Base-by-base conservation (phyloP, 2,797 vertebrate species). In the Ataeniobius toweri region DNA sequence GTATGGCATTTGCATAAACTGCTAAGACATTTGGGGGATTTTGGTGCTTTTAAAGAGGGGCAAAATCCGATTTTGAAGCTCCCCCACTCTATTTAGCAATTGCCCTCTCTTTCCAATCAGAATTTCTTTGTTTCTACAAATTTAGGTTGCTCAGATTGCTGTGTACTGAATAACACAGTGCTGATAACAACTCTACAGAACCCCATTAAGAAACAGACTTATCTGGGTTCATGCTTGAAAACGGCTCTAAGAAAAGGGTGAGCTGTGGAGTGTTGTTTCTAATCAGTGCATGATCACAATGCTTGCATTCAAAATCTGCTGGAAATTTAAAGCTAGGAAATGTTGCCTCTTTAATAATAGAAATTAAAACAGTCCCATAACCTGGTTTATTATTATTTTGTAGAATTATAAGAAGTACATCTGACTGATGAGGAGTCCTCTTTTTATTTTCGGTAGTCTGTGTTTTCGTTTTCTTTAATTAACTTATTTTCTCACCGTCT, bases 401-500 rank as follows among this genome's bases (percentile, higher is more conserved):
- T 73, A 61, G 44, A 31, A 63, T 10, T 22, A 14, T 20, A 28
- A 4, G 71, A 14, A 73, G 6, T 46, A 73, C 26, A 56, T n/a
- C 2, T 44, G 31, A n/a, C 12, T 46, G 44, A 53, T 16, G 39
- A 22, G 5, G 12, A n/a, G 20, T 14, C 5, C 28, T 26, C 2
- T 16, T 67, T 71, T 50, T 69, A 24, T 16, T 71, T 70, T 53
- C 24, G 28, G 41, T 8, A 12, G 28, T 9, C 13, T 36, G 22
- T 9, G 14, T 55, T 5, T 74, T 76, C 6, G 31, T 24, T 26
- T 48, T 16, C 44, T 72, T 75, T 26, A 46, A 5, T 75, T 58
- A 55, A 65, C 51, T 71, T 72, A 48, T 31, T 63, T 77, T 61
- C 96, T 96, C 91, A 96, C 98, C 97, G 96, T 89, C 77, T 95